These are phyloP conservation scores for Neosilurus mollespiculum DNA, from an alignment of 2,797 vertebrate species.

Conservation along the genomic window DNA sequence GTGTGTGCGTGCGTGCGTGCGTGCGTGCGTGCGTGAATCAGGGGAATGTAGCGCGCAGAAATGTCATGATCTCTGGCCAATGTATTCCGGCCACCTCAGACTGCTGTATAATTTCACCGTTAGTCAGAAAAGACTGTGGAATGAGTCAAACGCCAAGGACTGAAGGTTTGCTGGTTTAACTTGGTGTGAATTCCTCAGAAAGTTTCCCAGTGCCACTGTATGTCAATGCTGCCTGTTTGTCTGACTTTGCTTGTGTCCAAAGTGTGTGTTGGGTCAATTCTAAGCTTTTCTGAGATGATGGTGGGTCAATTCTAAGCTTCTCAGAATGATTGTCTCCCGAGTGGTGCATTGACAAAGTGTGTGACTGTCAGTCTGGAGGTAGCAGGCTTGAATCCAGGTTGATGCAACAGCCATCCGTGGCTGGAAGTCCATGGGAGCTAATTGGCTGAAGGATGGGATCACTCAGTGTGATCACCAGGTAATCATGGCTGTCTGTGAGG, in stretches of 20 bases:
- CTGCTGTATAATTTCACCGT: neutral
- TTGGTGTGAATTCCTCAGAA: neutral
- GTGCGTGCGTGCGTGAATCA: constrained; percentile 4
- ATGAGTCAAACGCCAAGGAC: neutral
- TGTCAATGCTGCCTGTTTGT: neutral
- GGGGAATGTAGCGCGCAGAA: neutral
- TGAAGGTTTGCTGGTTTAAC: neutral
- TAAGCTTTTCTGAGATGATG: too few species aligned
- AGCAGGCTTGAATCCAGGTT: too few species aligned
- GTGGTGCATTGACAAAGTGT: too few species aligned
- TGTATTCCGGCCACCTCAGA: neutral
- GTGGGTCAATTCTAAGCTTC: too few species aligned
- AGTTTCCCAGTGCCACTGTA: neutral
- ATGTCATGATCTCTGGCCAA: neutral
- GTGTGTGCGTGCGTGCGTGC: neutral
- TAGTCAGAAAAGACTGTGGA: constrained; percentile 6
- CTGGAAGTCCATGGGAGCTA: too few species aligned
- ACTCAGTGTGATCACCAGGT: too few species aligned
- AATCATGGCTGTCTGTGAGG: too few species aligned
- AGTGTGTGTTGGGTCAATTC: neutral
- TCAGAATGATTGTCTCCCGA: too few species aligned
- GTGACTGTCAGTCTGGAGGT: too few species aligned
- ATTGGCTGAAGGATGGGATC: too few species aligned
- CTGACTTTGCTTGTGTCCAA: neutral
- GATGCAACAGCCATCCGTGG: too few species aligned